Base-by-base conservation (phyloP, 2,888 invertebrate species). In the Drosophila pseudotalamancana region DNA sequence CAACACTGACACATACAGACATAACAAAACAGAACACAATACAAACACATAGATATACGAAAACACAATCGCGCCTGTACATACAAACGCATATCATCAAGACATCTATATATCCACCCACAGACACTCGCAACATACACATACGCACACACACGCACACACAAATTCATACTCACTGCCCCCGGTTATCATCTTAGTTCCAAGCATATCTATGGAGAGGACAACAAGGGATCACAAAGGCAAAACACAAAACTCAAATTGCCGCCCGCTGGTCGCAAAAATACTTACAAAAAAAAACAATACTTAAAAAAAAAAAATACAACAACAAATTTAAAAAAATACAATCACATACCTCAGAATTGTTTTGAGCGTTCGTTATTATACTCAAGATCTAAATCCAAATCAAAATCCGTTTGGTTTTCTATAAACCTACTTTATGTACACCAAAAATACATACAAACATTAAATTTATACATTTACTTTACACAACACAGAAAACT, bases 381-480 rank as follows among this genome's bases (percentile, higher is more conserved):
- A 71, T 50, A 67, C 60, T 56, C 66, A 49, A 27, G 29, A 19
- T 48, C 27, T 21, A 37, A 46, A 23, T 54, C 35, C 23, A 29
- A 54, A 50, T 56, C 32, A 31, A 40, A 42, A 42, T 21, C 39
- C 34, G 16, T 55, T 60, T 68, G 64, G 35, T 35, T 57, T 71
- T 72, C 49, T 39, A 72, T n/a, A 42, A 46, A 37, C 29, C 62
- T 23, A 51, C 61, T 57, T 46, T 64, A 65, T 72, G 69, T 72
- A 70, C 61, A 71, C 68, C 73, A 71, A 71, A 73, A 70, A 53
- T n/a, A n/a, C n/a, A 72, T 49, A 66, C 51, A 70, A 43, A 63
- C 54, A 54, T 50, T 61, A 63, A 63, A 45, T 39, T 32, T 25
- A 53, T 63, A 53, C 25, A 39, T 23, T 29, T 21, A 49, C 39